Percentiles rank a stretch among this genome's conserved stretches.
Evolutionary conservation across 1,140 invertebrate genomes (phyloP).

Genomic region (Pogonomyrmex californicus): DNA sequence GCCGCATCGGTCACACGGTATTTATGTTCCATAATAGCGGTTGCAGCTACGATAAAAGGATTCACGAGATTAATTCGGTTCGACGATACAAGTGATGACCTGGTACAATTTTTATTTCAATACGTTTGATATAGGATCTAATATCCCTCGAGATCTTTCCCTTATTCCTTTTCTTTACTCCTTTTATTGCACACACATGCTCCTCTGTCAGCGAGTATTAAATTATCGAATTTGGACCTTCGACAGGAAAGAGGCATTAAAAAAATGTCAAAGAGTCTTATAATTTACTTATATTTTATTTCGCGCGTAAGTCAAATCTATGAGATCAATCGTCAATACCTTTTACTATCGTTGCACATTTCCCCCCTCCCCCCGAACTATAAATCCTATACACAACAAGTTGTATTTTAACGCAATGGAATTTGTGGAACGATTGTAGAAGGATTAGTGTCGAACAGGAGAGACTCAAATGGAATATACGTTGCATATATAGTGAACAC

Average conservation of each 20-base stretch:
- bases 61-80: conserved; percentile 28
- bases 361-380: neutral
- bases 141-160: neutral
- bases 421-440: conserved; percentile 14
- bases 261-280: neutral
- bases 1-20: neutral
- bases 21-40: conserved; percentile 31
- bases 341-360: conserved; percentile 18
- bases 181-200: neutral
- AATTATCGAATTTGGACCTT: neutral
- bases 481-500: conserved; percentile 3
- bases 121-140: neutral
- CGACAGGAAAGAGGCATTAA: neutral
- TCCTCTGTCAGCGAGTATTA: neutral
- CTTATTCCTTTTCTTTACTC: neutral
- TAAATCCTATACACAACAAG: neutral
- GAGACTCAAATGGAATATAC: conserved; percentile 32
- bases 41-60: neutral
- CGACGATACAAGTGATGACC: too few species aligned
- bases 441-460: conserved; percentile 33
- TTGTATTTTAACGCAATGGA: neutral
- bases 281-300: neutral
- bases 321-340: conserved; percentile 18
- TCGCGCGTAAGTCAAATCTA: neutral
- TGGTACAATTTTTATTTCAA: neutral